Evolutionary conservation across 2,113 vertebrate species (phyloP).

Genomic region (Callaeas wilsoni): DNA sequence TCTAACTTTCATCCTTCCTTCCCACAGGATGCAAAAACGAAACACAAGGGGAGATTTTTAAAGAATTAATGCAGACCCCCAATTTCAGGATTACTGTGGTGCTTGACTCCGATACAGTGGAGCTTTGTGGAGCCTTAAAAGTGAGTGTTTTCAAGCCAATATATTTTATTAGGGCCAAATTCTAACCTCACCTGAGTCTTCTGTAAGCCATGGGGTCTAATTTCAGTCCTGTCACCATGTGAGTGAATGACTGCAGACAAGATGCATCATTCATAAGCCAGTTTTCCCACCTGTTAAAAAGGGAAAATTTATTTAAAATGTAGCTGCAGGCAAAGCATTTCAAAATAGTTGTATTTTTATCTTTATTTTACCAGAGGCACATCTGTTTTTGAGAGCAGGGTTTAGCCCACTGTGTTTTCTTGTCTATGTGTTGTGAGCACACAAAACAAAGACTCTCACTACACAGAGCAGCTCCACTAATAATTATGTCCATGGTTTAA

Average conservation of each 20-base stretch:
- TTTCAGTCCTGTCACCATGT: neutral
- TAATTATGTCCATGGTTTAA: neutral
- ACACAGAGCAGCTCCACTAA: neutral
- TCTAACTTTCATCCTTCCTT: neutral
- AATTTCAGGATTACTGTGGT: constrained; percentile 85
- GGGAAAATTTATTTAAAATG: neutral
- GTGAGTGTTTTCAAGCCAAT: constrained; percentile 49
- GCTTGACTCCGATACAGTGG: constrained; percentile 78
- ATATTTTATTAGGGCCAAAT: neutral
- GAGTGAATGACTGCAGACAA: neutral
- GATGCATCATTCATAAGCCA: neutral
- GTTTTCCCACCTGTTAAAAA: neutral
- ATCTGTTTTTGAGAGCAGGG: neutral
- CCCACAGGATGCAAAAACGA: constrained; percentile 75
- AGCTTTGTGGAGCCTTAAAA: constrained; percentile 87
- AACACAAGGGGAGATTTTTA: constrained; percentile 76
- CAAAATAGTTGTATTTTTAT: neutral
- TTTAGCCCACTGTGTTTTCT: neutral
- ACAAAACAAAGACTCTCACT: neutral
- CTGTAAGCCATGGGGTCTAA: neutral
- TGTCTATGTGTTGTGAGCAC: neutral
- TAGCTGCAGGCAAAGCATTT: neutral
- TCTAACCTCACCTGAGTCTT: neutral
- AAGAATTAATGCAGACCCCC: constrained; percentile 82
- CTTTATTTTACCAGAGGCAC: neutral